phyloP scores from a whole-genome alignment of 2,113 vertebrate genomes.

The Sus scrofa region DNA sequence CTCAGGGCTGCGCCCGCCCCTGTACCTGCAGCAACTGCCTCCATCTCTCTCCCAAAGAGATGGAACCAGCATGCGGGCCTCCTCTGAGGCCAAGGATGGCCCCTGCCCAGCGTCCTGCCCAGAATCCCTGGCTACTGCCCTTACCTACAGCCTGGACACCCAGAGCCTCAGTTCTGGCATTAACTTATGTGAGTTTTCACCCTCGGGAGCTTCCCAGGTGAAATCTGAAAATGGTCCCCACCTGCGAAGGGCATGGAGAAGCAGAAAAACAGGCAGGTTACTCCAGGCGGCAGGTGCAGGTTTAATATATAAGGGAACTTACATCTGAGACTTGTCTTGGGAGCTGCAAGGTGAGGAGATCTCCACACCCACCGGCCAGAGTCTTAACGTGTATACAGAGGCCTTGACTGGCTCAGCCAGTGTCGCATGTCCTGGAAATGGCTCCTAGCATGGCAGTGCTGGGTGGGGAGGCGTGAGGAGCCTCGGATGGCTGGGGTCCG shows the following conservation, averaged over 20 bases:
- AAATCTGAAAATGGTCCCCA: not conserved
- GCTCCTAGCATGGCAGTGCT: not conserved
- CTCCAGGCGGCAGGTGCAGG: not conserved
- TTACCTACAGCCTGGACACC: not conserved
- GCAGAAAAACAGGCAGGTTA: accelerated
- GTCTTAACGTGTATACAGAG: not conserved
- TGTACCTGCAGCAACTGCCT: not conserved
- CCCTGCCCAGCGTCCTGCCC: not conserved
- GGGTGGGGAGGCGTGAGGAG: not conserved
- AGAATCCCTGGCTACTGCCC: not conserved
- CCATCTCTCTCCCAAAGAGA: not conserved
- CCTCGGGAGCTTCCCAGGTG: not conserved
- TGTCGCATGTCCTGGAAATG: not conserved
- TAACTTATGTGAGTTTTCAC: not conserved
- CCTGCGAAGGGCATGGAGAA: not conserved
- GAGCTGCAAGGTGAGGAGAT: not conserved
- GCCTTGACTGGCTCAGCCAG: not conserved
- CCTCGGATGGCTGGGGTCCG: not conserved
- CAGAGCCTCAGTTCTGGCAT: not conserved
- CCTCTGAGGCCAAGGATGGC: not conserved
- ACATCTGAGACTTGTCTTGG: accelerated
- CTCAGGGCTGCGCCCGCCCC: too few relatives aligned
- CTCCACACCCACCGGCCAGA: not conserved
- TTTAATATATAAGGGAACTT: too few relatives aligned
- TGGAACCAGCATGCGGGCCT: not conserved